Evolutionary conservation across 1,140 invertebrate genomes (phyloP), one percentile per base, ranked within the genome.

Genomic region (Aleiodes sp.): DNA sequence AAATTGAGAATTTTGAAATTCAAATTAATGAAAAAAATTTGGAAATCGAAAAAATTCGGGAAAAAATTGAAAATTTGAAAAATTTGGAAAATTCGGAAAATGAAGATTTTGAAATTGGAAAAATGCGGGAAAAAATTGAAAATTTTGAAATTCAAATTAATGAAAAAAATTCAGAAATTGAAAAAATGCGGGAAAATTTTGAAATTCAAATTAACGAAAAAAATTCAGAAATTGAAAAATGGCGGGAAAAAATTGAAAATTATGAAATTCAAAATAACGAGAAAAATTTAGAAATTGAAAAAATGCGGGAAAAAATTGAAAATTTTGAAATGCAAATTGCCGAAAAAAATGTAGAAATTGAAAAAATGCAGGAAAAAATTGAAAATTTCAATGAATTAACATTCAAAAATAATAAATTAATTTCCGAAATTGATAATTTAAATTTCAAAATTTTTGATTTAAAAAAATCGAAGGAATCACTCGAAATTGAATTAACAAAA

Each of bases 1-100:
- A 87, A 88, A 75, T 67, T 84, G 33, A 21, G 24, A 41, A 64
- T 64, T 10, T 39, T 12, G n/a, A 10, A 65, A n/a, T n/a, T n/a
- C n/a, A n/a, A n/a, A n/a, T n/a, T n/a, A n/a, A n/a, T n/a, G n/a
- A n/a, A n/a, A n/a, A n/a, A n/a, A n/a, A n/a, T n/a, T n/a, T n/a
- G 80, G 82, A 28, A 69, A 68, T 26, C 79, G 80, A 81, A 68
- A 79, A 14, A 63, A 63, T 7, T n/a, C 2, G 19, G 14, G 26
- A 19, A 33, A 52, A 62, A 52, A 62, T 41, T 56, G 26, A 33
- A 16, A 56, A 43, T 21, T 41, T 19, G 2, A 29, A 61, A 43
- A 41, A 41, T 16, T 29, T 41, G 21, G 19, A 61, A 9, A 8
- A 43, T n/a, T n/a, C n/a, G n/a, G n/a, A n/a, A 43, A 43, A 43